Percentiles rank a stretch among this genome's conserved stretches.
Conservation (phyloP, 2,113 vertebrate genomes). For the Pterocles burchelli region DNA sequence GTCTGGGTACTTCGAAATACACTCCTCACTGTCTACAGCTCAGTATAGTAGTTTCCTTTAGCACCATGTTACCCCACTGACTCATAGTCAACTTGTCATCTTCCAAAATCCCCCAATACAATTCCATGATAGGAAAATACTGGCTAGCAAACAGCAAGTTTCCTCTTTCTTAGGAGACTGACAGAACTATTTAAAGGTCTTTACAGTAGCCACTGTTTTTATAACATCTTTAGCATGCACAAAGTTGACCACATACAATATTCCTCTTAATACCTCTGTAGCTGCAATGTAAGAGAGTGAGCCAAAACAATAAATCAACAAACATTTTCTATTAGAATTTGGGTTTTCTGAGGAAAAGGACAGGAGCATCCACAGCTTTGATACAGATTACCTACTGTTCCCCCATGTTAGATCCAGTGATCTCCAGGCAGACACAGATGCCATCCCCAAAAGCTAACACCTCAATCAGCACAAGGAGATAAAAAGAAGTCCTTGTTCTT, state of each 20-base stretch:
- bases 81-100: conserved; percentile 48
- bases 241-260: not conserved
- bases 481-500: not conserved
- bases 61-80: not conserved
- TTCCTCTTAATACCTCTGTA: not conserved
- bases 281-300: not conserved
- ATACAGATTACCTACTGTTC: not conserved
- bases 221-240: not conserved
- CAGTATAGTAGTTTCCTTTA: not conserved
- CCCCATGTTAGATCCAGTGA: not conserved
- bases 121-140: conserved; percentile 50
- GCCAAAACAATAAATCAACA: not conserved
- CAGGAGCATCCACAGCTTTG: not conserved
- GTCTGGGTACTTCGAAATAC: not conserved
- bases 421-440: not conserved
- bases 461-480: not conserved
- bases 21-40: not conserved
- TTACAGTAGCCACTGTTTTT: not conserved
- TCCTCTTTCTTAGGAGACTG: conserved; percentile 45
- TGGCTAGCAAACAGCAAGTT: not conserved
- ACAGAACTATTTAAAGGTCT: conserved; percentile 51
- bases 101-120: conserved; percentile 53
- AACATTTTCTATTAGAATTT: not conserved
- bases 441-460: not conserved
- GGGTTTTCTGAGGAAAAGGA: not conserved